Base-by-base conservation (phyloP, 2,888 invertebrate genomes). In the Epinotia bilunana region DNA sequence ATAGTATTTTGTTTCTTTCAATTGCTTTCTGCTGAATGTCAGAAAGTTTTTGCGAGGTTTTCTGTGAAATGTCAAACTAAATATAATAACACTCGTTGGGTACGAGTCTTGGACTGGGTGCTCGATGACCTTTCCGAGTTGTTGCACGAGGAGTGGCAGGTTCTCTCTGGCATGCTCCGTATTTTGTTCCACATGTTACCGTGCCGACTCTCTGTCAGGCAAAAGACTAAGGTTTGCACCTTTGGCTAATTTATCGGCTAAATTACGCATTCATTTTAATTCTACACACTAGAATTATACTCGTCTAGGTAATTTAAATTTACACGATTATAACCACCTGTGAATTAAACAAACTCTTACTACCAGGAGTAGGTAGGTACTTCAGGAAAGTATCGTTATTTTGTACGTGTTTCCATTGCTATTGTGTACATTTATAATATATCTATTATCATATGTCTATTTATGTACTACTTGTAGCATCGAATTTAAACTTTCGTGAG, bases 231-330 rank as follows among this genome's bases (percentile, higher is more conserved):
- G 16, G 1, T 4, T 16, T 46, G 58, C 69, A 69, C 69, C 69
- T 69, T 69, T 58, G 20, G 69, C 69, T 60, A 68, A 68, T 68
- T 69, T 60, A 43, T 46, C 23, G 23, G 23, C 43, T 23, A 43
- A 9, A 43, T n/a, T 67, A 49, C 43, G 33, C 57, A 57, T 68
- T 67, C 18, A 11, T 33, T 61, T 39, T 57, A 7, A 43, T 16
- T 49, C 60, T 60, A 33, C 16, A 16, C 39, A 57, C 33, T 65
- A 33, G 43, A 68, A 43, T 20, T 60, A n/a, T 60, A 69, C 60
- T 58, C 12, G 58, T 3, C 43, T 58, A 58, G 55, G 13, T 20
- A 67, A 55, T 53, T 69, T 62, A 43, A 65, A 33, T 53, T 69
- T 62, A 62, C 20, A 7, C 18, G 18, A 62, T 61, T 43, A 67